Percentiles rank a stretch among this genome's conserved stretches.
Conservation (phyloP, 2,113 vertebrate genomes). For the Noturus placidus region DNA sequence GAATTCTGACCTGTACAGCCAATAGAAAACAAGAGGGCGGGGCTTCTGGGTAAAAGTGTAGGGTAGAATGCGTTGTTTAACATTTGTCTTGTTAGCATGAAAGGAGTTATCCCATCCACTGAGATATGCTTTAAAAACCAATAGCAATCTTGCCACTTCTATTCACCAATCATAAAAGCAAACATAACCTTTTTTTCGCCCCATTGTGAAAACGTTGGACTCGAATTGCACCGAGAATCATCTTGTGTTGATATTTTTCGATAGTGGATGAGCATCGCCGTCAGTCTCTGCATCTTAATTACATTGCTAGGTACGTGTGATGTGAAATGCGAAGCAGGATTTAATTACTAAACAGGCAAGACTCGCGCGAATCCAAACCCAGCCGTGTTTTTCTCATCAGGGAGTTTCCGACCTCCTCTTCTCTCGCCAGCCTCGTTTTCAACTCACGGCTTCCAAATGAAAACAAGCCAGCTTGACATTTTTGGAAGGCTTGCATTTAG, state of each 20-base stretch:
- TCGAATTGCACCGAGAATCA: conserved; percentile 31
- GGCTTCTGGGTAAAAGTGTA: background rate
- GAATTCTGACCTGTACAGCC: background rate
- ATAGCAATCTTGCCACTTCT: background rate
- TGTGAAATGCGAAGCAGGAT: conserved; percentile 55
- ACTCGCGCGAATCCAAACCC: conserved; percentile 51
- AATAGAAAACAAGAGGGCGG: background rate
- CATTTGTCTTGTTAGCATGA: too few species aligned
- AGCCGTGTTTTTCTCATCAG: conserved; percentile 58
- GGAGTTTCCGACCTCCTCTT: conserved; percentile 47
- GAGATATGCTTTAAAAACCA: background rate
- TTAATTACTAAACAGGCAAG: conserved; percentile 60
- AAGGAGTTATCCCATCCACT: background rate
- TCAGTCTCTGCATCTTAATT: conserved; percentile 49
- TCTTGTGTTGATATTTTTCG: conserved; percentile 54
- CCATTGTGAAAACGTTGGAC: background rate
- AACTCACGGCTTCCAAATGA: conserved; percentile 40
- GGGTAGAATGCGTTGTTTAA: too few species aligned
- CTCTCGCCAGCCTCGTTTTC: conserved; percentile 37
- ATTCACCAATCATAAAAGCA: background rate
- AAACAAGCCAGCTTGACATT: conserved; percentile 46
- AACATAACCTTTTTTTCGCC: background rate
- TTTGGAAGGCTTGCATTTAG: conserved; percentile 44
- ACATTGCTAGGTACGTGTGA: conserved; percentile 59
- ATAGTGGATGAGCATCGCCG: conserved; percentile 22